phyloP scores from a whole-genome alignment of 37 sponge, comb jelly and placozoan species.

The Agelas oroides region DNA sequence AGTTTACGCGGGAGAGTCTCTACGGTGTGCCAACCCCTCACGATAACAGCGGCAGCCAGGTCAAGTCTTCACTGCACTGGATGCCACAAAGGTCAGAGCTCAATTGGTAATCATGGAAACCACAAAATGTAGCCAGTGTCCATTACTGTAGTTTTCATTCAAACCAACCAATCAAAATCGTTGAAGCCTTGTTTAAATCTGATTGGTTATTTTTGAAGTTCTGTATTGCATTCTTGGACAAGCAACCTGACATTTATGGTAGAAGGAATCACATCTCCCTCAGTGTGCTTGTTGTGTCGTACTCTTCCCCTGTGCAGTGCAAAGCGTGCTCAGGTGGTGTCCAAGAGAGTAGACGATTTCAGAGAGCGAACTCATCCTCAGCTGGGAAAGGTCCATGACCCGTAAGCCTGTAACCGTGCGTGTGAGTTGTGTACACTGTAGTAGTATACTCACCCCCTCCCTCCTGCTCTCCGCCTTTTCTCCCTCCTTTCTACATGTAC shows the following conservation, averaged over 20 bases:
- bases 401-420: slow-evolving; percentile 47
- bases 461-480: not conserved
- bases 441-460: not conserved
- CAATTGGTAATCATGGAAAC: no score
- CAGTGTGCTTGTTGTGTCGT: not conserved
- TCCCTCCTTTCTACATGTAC: not conserved
- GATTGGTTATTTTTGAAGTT: not conserved
- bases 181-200: no score
- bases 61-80: slow-evolving; percentile 88
- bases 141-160: no score
- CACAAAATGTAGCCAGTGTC: no score
- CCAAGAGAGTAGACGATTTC: slow-evolving; percentile 89
- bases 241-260: no score
- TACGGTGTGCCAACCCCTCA: slow-evolving; percentile 98
- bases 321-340: slow-evolving; percentile 67
- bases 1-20: slow-evolving; percentile 75
- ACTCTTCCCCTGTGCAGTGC: slow-evolving; percentile 29
- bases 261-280: no score
- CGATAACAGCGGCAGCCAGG: slow-evolving; percentile 85
- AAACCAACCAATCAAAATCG: no score
- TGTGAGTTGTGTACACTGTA: not conserved
- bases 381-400: slow-evolving; percentile 92
- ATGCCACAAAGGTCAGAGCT: slow-evolving; percentile 28
- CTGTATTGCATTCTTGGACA: not conserved
- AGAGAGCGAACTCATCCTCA: slow-evolving; percentile 92